Evolutionary conservation across 2,113 vertebrate species (phyloP), one percentile per base, ranked within the genome.

Genomic region (Calonectris borealis): DNA sequence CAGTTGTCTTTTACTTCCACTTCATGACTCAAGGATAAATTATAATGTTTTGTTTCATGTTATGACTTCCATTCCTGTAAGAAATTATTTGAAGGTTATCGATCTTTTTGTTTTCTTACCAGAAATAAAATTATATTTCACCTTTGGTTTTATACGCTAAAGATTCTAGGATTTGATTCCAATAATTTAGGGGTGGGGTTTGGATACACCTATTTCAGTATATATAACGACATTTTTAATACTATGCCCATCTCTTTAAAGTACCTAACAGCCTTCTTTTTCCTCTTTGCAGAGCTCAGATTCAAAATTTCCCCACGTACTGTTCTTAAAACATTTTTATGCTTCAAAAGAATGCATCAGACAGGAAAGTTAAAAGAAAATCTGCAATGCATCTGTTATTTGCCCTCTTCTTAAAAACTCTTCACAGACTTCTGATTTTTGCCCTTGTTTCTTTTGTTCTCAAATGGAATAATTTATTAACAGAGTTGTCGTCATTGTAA

Each of bases 121-220:
- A 88, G 72, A 85, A 93, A 78, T 79, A 93, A 96, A 87, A 90
- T 62, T 72, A 26, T 40, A 77, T 81, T 94, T 95, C 70, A 76
- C 15, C 46, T 72, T 84, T 72, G 10, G 3, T 88, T 69, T 69
- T 69, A 85, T 82, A 77, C 8, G 8, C 36, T 83, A 36, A 89
- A 52, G 20, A 36, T 70, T 73, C 79, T 64, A 55, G 88, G 34
- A 94, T 95, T 94, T 85, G 34, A 82, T 82, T 82, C 27, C 46
- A 94, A 38, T 90, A 66, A 82, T 66, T 92, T 69, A 54, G 10
- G 10, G 20, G 27, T 40, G 9, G 51, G 7, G 17, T 54, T 84
- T 65, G 26, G 31, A 86, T 79, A 64, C 20, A 75, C 9, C 6
- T 76, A 38, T 92, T 96, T 95, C 69, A 52, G 29, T 46, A 55